Conservation (phyloP, 2,113 vertebrate species). For the Danionella cerebrum region DNA sequence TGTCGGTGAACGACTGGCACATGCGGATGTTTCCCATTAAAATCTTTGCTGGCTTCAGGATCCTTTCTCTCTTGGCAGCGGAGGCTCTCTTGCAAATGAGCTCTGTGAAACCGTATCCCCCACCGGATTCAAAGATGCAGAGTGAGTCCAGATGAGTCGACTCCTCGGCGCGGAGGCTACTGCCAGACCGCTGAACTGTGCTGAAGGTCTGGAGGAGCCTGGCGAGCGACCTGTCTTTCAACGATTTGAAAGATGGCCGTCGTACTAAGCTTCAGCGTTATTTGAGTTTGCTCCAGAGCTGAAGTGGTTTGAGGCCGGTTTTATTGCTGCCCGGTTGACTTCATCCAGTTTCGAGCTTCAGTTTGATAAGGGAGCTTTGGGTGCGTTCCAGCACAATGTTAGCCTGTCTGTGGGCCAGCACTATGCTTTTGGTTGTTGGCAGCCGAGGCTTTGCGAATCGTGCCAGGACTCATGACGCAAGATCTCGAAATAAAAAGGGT, state of each 20-base stretch:
- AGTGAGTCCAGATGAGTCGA: conserved; percentile 45
- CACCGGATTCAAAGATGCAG: conserved; percentile 46
- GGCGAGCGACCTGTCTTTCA: conserved; percentile 12
- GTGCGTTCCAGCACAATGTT: conserved; percentile 6
- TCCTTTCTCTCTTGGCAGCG: conserved; percentile 54
- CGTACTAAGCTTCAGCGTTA: not conserved
- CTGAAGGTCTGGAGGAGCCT: conserved; percentile 6
- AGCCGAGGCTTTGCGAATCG: not conserved
- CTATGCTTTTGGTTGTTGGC: not conserved
- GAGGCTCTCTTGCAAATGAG: conserved; percentile 45
- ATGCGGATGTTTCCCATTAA: conserved; percentile 53
- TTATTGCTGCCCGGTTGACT: not conserved
- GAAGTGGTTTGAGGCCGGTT: not conserved
- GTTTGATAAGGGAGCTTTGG: conserved; percentile 13
- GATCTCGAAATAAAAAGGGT: conserved; percentile 6
- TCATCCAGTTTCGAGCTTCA: not conserved
- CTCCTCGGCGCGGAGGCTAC: conserved; percentile 27
- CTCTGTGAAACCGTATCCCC: conserved; percentile 49
- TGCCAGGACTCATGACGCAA: conserved; percentile 7
- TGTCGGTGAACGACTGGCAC: conserved; percentile 49
- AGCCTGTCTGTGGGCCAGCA: not conserved
- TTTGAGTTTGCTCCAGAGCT: not conserved
- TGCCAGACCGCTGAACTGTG: conserved; percentile 28
- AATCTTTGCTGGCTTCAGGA: conserved; percentile 47
- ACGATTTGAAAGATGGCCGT: not conserved